Evolutionary conservation across 2,888 invertebrate genomes (phyloP).

Genomic region (Sericinus montela): DNA sequence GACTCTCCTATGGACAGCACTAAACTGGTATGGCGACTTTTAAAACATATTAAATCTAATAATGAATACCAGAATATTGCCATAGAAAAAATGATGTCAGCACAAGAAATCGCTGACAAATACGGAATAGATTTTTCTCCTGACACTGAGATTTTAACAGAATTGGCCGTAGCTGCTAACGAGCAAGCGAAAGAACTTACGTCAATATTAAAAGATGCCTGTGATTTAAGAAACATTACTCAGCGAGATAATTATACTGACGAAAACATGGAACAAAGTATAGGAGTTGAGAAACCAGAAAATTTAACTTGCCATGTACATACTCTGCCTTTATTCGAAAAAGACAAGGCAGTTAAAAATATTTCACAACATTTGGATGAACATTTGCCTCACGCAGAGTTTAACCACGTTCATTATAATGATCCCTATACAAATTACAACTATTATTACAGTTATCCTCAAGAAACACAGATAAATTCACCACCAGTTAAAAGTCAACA

Average conservation of each 20-base stretch:
- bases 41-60: conserved; percentile 64
- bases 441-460: conserved; percentile 37
- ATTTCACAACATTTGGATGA: background rate
- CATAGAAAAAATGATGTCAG: conserved; percentile 72
- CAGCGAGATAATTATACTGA: conserved; percentile 23
- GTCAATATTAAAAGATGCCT: conserved; percentile 47
- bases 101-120: conserved; percentile 70
- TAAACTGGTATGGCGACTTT: conserved; percentile 51
- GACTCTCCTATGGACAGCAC: conserved; percentile 64
- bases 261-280: conserved; percentile 5
- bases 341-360: conserved; percentile 17
- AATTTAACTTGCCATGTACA: conserved; percentile 38
- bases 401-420: conserved; percentile 26
- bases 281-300: conserved; percentile 23
- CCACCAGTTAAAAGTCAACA: conserved; percentile 37
- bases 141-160: conserved; percentile 59
- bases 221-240: conserved; percentile 39
- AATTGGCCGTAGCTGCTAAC: conserved; percentile 56
- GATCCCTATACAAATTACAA: conserved; percentile 22
- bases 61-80: conserved; percentile 72
- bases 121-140: conserved; percentile 63
- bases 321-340: conserved; percentile 29
- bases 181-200: conserved; percentile 60
- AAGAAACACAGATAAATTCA: conserved; percentile 47
- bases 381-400: conserved; percentile 26